A percentile compares a stretch with the other conserved stretches of the same genome.
Evolutionary conservation across 2,888 invertebrate genomes (phyloP).

Genomic region (Deladenus siricidicola): DNA sequence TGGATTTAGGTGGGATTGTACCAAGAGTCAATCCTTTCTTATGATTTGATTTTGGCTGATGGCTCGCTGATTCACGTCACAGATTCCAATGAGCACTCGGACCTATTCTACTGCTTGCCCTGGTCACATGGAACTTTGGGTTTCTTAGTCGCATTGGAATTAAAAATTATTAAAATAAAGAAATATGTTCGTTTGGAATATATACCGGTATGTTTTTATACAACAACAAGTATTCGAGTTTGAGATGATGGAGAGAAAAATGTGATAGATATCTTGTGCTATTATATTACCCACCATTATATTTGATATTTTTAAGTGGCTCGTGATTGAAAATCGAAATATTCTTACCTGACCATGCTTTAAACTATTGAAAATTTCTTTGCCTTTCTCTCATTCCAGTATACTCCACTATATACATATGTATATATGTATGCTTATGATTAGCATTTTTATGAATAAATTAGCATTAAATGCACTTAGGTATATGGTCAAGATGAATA

Average conservation of each 20-base stretch:
- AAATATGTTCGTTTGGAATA: constrained; percentile 65
- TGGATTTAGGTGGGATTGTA: constrained; percentile 61
- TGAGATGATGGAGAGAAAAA: too few relatives aligned
- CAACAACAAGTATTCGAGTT: neutral
- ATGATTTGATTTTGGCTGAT: constrained; percentile 64
- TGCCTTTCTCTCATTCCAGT: too few relatives aligned
- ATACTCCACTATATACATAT: too few relatives aligned
- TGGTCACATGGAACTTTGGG: constrained; percentile 63
- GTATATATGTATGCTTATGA: too few relatives aligned
- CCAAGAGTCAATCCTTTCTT: constrained; percentile 64
- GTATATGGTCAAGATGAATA: constrained; percentile 63
- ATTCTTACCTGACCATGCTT: too few relatives aligned
- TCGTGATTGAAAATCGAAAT: too few relatives aligned
- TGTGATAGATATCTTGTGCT: too few relatives aligned
- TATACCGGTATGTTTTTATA: constrained; percentile 56
- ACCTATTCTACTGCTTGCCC: constrained; percentile 62
- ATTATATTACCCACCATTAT: too few relatives aligned
- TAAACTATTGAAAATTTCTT: too few relatives aligned
- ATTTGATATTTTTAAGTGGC: too few relatives aligned
- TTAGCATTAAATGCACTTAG: constrained; percentile 16
- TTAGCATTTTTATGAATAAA: neutral
- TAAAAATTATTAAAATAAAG: constrained; percentile 62
- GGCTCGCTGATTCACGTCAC: constrained; percentile 57
- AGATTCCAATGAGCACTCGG: constrained; percentile 59
- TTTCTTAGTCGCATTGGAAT: constrained; percentile 63